Base-by-base conservation (phyloP, 2,888 invertebrate genomes). In the Zaprionus bogoriensis region DNA sequence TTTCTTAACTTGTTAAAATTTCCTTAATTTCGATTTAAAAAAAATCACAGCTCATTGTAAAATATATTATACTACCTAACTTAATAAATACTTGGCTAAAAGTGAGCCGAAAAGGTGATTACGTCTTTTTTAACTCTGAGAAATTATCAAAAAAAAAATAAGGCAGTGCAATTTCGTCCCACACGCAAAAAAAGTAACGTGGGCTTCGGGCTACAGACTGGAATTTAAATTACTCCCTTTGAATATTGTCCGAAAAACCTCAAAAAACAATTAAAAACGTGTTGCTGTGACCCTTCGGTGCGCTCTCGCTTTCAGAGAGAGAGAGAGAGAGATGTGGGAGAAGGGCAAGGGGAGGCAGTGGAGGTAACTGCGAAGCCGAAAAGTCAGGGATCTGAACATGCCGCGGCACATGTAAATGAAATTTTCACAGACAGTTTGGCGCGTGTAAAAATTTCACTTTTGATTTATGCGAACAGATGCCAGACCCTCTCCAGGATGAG, bases 371-470 rank as follows among this genome's bases (percentile, higher is more conserved):
- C 32, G 23, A 28, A 46, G 17, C 55, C 12, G 23, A 41, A 45
- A 54, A 53, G 53, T 25, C 45, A 39, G 55, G 38, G 19, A 52
- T 32, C 30, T 28, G 60, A 46, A 64, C 66, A 77, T 62, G 64
- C 61, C 60, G 67, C 47, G 51, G 53, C 45, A 61, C 72, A 77
- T 77, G 85, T 66, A 80, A 80, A 84, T 81, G 75, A 75, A 65
- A 81, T 74, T 80, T 75, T 78, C 66, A 67, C 79, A 77, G 85
- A 80, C 80, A 78, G 85, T 70, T 81, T 74, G 75, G 67, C 67
- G 85, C 78, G 82, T 81, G 82, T 73, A 81, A 84, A 80, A 84
- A 78, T 81, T 84, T 69, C 72, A 77, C 85, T 77, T 74, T 77
- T 80, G 79, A 80, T 80, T 80, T 80, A 80, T 75, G 72, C 52